These are phyloP conservation scores for Fragum fragum DNA, from an alignment of 2,888 invertebrate species.

Conservation along the genomic window DNA sequence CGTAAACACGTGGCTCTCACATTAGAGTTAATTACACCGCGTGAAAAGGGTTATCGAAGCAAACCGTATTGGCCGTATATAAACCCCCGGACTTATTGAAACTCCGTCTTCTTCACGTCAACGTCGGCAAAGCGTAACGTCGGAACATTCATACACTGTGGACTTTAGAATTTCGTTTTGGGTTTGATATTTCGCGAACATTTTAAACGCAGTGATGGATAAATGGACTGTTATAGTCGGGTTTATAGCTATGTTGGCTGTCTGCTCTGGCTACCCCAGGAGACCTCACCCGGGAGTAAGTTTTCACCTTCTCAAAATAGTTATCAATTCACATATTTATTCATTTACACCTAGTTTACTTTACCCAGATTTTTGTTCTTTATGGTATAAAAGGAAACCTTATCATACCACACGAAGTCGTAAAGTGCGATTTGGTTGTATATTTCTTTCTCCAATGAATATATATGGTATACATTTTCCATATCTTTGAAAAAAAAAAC, in stretches of 20 bases:
- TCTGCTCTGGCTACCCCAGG: background rate
- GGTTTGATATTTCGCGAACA: slow-evolving; percentile 2
- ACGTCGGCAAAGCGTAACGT: background rate
- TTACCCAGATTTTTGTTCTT: too few species aligned
- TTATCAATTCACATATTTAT: too few species aligned
- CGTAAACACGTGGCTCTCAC: background rate
- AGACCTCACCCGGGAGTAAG: background rate
- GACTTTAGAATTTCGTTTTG: slow-evolving; percentile 11
- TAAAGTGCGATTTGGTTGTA: too few species aligned
- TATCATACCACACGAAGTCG: too few species aligned
- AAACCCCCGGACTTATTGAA: background rate
- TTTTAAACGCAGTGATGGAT: slow-evolving; percentile 1
- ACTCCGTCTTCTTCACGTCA: background rate
- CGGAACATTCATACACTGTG: background rate
- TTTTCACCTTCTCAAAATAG: too few species aligned
- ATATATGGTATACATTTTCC: too few species aligned
- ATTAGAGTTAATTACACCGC: background rate
- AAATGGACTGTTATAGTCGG: background rate
- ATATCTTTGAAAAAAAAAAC: too few species aligned
- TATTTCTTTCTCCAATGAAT: too few species aligned
- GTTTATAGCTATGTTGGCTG: background rate
- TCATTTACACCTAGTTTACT: too few species aligned
- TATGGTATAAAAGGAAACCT: too few species aligned
- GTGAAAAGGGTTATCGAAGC: background rate
- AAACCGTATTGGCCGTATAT: background rate